Evolutionary conservation across 2,113 vertebrate species (phyloP).

Genomic region (Columba livia): DNA sequence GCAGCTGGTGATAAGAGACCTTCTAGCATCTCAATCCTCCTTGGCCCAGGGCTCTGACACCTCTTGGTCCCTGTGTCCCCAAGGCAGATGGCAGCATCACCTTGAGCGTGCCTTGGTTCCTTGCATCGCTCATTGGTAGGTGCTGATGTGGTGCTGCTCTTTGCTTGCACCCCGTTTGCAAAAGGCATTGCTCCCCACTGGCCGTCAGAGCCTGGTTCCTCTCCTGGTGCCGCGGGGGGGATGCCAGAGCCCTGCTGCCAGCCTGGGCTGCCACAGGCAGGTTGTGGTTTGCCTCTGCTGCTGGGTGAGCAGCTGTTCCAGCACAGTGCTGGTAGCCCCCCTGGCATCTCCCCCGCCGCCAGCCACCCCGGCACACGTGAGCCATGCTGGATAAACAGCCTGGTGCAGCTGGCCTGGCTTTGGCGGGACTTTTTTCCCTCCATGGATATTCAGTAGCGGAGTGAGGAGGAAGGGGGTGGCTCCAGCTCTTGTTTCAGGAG

Average conservation of each 20-base stretch:
- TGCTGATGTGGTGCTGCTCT: not conserved
- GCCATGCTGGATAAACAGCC: not conserved
- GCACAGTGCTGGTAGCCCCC: not conserved
- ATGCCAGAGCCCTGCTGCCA: not conserved
- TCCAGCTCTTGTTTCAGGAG: not conserved
- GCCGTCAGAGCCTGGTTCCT: accelerated
- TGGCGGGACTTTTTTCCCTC: not conserved
- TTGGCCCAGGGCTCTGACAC: not conserved
- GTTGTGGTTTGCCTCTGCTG: not conserved
- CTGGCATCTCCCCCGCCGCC: not conserved
- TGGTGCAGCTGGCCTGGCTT: not conserved
- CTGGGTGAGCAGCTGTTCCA: not conserved
- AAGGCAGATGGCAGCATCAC: not conserved
- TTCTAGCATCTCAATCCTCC: not conserved
- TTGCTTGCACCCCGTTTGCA: not conserved
- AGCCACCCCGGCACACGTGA: accelerated
- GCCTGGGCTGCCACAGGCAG: not conserved
- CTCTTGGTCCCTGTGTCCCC: not conserved
- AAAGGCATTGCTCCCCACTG: accelerated
- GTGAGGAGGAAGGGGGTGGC: not conserved
- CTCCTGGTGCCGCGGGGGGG: accelerated
- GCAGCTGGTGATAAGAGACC: conserved; percentile 1
- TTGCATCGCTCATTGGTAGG: accelerated
- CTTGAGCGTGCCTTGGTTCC: not conserved
- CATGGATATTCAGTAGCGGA: not conserved